A percentile compares a stretch with the other conserved stretches of the same genome.
These are phyloP conservation scores for Xanthorhoe designata DNA, from an alignment of 2,888 invertebrate species.

Conservation along the genomic window DNA sequence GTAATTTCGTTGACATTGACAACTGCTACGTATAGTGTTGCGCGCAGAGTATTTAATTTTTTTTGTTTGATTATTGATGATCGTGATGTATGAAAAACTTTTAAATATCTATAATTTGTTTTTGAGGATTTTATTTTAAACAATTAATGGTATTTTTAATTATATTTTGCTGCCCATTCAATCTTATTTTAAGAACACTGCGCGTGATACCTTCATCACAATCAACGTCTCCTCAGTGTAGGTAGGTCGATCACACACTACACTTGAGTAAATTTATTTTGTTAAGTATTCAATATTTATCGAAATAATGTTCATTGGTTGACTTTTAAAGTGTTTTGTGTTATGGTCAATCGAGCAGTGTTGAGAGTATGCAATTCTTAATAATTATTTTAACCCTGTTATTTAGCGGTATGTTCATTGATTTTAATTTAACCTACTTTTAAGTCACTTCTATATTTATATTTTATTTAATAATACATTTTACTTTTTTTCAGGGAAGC, in stretches of 20 bases:
- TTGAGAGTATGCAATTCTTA: constrained; percentile 31
- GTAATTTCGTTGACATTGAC: neutral
- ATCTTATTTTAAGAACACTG: neutral
- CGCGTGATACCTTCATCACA: neutral
- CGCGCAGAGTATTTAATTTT: neutral
- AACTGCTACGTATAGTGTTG: neutral
- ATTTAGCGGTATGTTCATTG: constrained; percentile 49
- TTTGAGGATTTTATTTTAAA: neutral
- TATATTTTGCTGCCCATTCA: neutral
- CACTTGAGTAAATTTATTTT: constrained; percentile 65
- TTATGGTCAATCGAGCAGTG: constrained; percentile 1
- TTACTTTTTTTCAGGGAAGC: constrained; percentile 70
- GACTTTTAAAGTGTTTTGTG: constrained; percentile 5
- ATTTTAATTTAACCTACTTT: neutral
- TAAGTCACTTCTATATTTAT: neutral
- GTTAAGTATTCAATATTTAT: constrained; percentile 40
- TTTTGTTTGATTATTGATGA: neutral
- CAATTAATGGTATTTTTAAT: neutral
- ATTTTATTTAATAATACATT: neutral
- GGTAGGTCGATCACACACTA: constrained; percentile 36
- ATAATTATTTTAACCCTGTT: constrained; percentile 38
- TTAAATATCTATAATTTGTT: neutral
- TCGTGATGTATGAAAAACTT: neutral
- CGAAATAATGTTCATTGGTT: constrained; percentile 21
- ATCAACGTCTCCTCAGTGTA: constrained; percentile 5